Percentiles rank a stretch among this genome's conserved stretches.
Evolutionary conservation across 1,140 invertebrate genomes (phyloP).

Genomic region (Ceratosolen solmsi): DNA sequence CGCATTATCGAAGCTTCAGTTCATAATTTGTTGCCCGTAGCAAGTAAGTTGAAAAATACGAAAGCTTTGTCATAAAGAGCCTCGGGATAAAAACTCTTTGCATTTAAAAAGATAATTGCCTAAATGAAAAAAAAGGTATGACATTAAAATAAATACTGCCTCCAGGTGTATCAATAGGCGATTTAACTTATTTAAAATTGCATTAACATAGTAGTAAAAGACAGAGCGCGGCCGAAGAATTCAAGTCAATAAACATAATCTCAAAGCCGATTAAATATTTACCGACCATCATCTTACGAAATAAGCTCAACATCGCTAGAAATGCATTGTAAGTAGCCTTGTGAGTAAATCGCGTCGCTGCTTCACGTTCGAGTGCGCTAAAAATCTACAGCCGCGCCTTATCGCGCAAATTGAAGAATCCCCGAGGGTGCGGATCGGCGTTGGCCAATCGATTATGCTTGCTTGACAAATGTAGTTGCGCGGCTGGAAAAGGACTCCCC

Average conservation of each 20-base stretch:
- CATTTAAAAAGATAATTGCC: background rate
- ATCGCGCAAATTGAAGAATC: background rate
- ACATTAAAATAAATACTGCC: background rate
- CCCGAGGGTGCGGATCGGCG: background rate
- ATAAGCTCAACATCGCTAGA: background rate
- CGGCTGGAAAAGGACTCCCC: background rate
- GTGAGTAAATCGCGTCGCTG: no score
- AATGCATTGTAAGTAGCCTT: background rate
- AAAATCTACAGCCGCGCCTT: background rate
- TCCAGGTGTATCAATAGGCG: background rate
- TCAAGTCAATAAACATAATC: background rate
- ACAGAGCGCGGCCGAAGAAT: background rate
- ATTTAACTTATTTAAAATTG: background rate
- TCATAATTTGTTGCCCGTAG: no score
- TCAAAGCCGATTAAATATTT: background rate
- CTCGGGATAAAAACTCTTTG: background rate
- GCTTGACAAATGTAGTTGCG: conserved; percentile 30
- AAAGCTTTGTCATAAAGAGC: no score
- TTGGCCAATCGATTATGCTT: background rate
- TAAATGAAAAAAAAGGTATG: background rate
- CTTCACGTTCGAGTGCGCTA: background rate
- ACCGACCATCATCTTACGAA: background rate
- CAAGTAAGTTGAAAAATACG: no score
- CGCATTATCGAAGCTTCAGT: no score
- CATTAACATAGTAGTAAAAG: no score